Evolutionary conservation across 2,113 vertebrate species (phyloP), one percentile per base, ranked within the genome.

Genomic region (Cinclus cinclus): DNA sequence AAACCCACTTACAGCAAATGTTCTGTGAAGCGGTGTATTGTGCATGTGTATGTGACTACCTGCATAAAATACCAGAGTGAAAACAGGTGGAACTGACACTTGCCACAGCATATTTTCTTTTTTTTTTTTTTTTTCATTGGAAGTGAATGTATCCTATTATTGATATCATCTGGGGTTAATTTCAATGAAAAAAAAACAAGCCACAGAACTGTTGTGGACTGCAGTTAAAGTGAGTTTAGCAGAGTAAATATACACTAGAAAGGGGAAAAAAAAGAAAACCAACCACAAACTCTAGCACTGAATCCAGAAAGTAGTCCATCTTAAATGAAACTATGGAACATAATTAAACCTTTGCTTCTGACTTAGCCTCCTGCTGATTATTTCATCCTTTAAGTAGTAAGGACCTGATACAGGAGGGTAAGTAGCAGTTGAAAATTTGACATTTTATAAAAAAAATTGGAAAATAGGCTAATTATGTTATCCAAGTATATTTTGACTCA

Each of bases 191-290:
- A 44, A 42, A 47, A 19, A 5, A 9, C n/a, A 58, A 23, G 8
- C n/a, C 30, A 41, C 6, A 39, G 15, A 42, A 4, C 19, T 65
- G 17, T 39, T 76, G 53, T 11, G 21, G 11, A 11, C 63, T 90
- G 20, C n/a, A 62, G 63, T 65, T 75, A 33, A 69, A 77, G 47
- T 64, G 1, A 71, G 41, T 86, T 74, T 62, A 41, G 15, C 21
- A 56, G n/a, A 23, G 4, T 69, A 81, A 81, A 30, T 77, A n/a
- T 8, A 19, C 6, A 28, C 27, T 41, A 50, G 70, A 63, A 64
- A 46, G 15, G 15, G 9, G 1, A 9, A 35, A 0, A 23, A 49
- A 13, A n/a, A 5, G 9, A 41, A 50, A 70, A 19, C 3, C 4
- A 27, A 39, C 4, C 8, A 9, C 20, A 24, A 60, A 68, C 2